A percentile compares a stretch with the other conserved stretches of the same genome.
These are phyloP conservation scores for Tetrax tetrax DNA, from an alignment of 2,113 vertebrate species.

Conservation along the genomic window DNA sequence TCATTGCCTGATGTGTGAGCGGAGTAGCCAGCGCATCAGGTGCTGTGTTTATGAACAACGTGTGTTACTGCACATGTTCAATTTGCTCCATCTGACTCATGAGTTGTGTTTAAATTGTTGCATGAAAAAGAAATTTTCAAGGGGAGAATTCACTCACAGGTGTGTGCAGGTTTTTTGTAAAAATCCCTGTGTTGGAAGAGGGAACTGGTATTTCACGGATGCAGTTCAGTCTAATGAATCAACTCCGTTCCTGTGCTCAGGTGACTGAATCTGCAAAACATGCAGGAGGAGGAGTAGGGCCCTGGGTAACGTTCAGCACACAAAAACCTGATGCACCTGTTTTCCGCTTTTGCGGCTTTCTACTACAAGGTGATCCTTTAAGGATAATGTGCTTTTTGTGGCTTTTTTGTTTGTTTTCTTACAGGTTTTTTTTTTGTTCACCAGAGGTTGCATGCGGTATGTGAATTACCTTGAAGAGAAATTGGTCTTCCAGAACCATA, in stretches of 20 bases:
- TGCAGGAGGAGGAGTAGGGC: not conserved
- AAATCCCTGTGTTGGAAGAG: not conserved
- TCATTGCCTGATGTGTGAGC: not conserved
- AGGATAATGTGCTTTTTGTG: not conserved
- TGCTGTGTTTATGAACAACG: accelerated
- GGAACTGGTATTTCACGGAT: not conserved
- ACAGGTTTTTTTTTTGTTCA: not conserved
- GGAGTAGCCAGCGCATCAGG: not conserved
- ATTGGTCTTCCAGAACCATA: not conserved
- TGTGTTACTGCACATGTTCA: not conserved
- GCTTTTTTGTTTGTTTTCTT: slow-evolving; percentile 1
- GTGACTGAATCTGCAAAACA: not conserved
- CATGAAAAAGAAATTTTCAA: not conserved
- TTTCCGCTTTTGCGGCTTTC: not conserved
- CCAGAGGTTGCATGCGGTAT: not conserved
- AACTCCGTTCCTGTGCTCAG: not conserved
- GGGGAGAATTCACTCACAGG: accelerated
- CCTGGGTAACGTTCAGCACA: not conserved
- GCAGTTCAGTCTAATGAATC: not conserved
- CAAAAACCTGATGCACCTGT: not conserved
- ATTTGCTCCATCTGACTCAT: not conserved
- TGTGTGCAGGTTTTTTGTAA: not conserved
- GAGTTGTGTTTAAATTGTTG: not conserved
- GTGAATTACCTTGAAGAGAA: not conserved
- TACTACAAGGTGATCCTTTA: not conserved